Conservation (phyloP, 64 coral and sea anemone species). For the Montipora efflorescens region DNA sequence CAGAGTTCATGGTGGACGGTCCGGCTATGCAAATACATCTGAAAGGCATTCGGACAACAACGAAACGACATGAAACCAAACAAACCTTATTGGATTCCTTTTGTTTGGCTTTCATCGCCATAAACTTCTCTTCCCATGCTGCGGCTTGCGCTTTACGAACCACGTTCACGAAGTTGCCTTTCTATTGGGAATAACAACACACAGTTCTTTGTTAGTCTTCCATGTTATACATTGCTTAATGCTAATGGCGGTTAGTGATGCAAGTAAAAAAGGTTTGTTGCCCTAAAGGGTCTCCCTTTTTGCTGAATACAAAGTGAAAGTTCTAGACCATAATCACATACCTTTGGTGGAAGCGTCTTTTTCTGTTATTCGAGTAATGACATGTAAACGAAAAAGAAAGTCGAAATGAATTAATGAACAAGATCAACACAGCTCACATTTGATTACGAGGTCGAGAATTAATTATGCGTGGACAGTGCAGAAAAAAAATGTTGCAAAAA, state of each 20-base stretch:
- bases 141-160: constrained; percentile 92
- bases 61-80: not conserved
- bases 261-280: too few relatives aligned
- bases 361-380: not conserved
- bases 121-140: constrained; percentile 96
- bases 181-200: constrained; percentile 21
- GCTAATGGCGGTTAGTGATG: too few relatives aligned
- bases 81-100: constrained; percentile 63
- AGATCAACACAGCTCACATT: too few relatives aligned
- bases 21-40: not conserved
- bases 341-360: constrained; percentile 44
- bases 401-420: not conserved
- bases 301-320: too few relatives aligned
- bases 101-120: constrained; percentile 95
- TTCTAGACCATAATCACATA: not conserved
- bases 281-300: too few relatives aligned
- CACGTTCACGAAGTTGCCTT: constrained; percentile 91
- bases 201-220: not conserved
- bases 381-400: not conserved
- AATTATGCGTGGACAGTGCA: too few relatives aligned
- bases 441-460: too few relatives aligned
- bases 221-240: too few relatives aligned
- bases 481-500: too few relatives aligned
- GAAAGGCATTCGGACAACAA: not conserved
- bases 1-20: too few relatives aligned